Percentiles rank a stretch among this genome's conserved stretches.
Evolutionary conservation across 2,888 invertebrate species (phyloP).

Genomic region (Cerastis leucographa): DNA sequence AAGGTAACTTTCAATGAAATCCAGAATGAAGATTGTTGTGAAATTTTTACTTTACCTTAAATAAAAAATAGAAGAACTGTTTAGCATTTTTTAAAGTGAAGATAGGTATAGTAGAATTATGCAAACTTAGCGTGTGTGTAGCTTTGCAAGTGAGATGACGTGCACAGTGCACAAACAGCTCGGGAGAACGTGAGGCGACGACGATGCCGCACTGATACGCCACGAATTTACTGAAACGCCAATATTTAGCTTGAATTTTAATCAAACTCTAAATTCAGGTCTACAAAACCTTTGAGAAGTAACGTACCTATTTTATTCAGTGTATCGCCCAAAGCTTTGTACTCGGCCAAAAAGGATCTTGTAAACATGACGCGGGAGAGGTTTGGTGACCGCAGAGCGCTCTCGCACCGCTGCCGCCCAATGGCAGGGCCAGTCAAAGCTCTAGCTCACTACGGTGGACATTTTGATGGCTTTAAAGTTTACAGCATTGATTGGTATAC

Average conservation of each 20-base stretch:
- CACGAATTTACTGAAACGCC: slow-evolving; percentile 22
- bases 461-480: slow-evolving; percentile 27
- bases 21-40: slow-evolving; percentile 30
- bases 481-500: slow-evolving; percentile 27
- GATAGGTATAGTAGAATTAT: slow-evolving; percentile 43
- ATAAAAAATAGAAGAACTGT: slow-evolving; percentile 20
- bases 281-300: not conserved
- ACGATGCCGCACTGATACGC: slow-evolving; percentile 21
- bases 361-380: slow-evolving; percentile 40
- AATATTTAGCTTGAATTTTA: slow-evolving; percentile 41
- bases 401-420: slow-evolving; percentile 38
- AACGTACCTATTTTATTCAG: slow-evolving; percentile 13
- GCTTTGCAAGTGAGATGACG: slow-evolving; percentile 55
- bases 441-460: slow-evolving; percentile 4
- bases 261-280: slow-evolving; percentile 15
- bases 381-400: slow-evolving; percentile 38
- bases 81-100: slow-evolving; percentile 43
- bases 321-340: slow-evolving; percentile 27
- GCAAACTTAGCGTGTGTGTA: slow-evolving; percentile 42
- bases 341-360: slow-evolving; percentile 36
- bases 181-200: slow-evolving; percentile 18
- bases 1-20: slow-evolving; percentile 46
- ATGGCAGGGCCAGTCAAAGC: slow-evolving; percentile 34
- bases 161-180: slow-evolving; percentile 39
- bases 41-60: slow-evolving; percentile 33